Base-by-base conservation (phyloP, 2,797 vertebrate genomes). In the Gymnoscopelus braueri region DNA sequence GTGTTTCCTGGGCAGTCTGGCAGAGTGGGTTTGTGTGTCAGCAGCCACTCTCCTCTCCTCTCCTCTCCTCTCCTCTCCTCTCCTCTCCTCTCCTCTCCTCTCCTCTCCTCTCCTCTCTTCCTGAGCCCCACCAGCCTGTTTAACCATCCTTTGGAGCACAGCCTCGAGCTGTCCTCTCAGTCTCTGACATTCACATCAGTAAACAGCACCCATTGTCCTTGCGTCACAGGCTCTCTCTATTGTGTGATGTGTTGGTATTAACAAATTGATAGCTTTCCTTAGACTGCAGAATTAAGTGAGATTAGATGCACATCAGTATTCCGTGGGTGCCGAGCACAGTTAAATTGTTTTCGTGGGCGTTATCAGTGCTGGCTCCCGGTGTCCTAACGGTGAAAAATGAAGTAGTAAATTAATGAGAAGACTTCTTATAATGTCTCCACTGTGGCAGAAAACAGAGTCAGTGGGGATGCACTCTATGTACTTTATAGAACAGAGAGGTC, bases 281-380 rank as follows among this genome's bases (percentile, higher is more conserved):
- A 74, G 75, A 69, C 71, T 58, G 26, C 26, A 50, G 71, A 77
- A 80, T 84, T 83, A 82, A 54, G 69, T 55, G 65, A 72, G 81
- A 75, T 85, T 82, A 82, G 72, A 70, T 78, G 53, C 59, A 56
- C 74, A 84, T 86, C 79, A 78, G 75, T 80, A 80, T 89, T 88
- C 78, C 62, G 57, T 67, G 57, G 74, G 67, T 71, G 70, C 73
- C 77, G 70, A 69, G 70, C 35, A 64, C 65, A 61, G 79, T 84
- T 81, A 79, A 84, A 89, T 82, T 61, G 48, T 52, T 86, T 86
- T 83, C 65, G 73, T 61, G 29, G 72, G 65, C 67, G 74, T 88
- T 78, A 82, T 86, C 79, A 49, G 44, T 61, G 66, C 3, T n/a
- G 64, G 71, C 74, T 77, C 76, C 72, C 82, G 71, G 77, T 86